phyloP scores from a whole-genome alignment of 2,888 invertebrate species.

The Macaria notata region DNA sequence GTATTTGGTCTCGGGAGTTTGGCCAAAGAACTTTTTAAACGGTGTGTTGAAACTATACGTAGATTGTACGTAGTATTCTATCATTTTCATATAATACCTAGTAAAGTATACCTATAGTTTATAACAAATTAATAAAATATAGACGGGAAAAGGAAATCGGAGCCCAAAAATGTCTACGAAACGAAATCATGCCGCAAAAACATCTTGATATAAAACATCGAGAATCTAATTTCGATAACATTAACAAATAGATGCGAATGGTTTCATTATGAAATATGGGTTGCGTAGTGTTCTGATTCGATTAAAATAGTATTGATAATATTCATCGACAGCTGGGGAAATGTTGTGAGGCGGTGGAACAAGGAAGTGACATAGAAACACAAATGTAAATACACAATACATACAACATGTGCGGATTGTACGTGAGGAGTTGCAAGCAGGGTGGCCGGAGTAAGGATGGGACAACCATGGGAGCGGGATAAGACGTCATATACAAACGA shows the following conservation, averaged over 20 bases:
- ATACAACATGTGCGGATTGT: conserved; percentile 22
- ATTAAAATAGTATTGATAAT: conserved; percentile 19
- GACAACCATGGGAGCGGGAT: background rate
- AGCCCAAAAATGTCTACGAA: conserved; percentile 5
- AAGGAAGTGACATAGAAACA: conserved; percentile 29
- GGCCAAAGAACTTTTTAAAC: too few species aligned
- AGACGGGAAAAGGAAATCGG: conserved; percentile 9
- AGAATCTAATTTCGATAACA: conserved; percentile 18
- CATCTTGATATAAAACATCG: conserved; percentile 24
- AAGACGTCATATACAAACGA: too few species aligned
- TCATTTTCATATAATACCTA: too few species aligned
- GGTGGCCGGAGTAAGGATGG: conserved; percentile 28
- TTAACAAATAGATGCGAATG: conserved; percentile 22
- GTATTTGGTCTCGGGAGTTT: too few species aligned
- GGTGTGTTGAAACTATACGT: too few species aligned
- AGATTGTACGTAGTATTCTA: background rate
- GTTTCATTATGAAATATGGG: conserved; percentile 30
- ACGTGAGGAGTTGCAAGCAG: conserved; percentile 20
- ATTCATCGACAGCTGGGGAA: conserved; percentile 23
- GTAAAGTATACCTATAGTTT: background rate
- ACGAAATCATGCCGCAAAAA: conserved; percentile 12
- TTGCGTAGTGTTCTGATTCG: conserved; percentile 26
- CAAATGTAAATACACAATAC: conserved; percentile 27
- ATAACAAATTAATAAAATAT: background rate
- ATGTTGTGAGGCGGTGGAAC: conserved; percentile 19